phyloP scores from a whole-genome alignment of 2,888 invertebrate species.

The Andrena fulva region DNA sequence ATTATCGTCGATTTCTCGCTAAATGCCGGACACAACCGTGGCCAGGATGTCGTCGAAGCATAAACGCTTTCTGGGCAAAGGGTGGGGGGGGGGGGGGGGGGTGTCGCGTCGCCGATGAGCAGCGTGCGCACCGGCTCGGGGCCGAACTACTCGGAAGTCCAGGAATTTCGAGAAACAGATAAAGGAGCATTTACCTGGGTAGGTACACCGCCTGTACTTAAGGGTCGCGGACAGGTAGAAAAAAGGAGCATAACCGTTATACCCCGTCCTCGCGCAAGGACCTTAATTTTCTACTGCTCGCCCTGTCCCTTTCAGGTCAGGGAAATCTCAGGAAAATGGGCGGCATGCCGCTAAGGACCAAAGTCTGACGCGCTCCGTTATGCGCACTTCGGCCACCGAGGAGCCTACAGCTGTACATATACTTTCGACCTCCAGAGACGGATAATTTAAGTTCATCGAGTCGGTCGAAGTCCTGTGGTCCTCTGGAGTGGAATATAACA shows the following conservation, averaged over 20 bases:
- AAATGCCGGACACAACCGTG: neutral
- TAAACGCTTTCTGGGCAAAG: neutral
- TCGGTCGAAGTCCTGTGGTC: too few species aligned
- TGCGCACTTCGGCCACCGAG: neutral
- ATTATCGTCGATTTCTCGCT: constrained; percentile 44
- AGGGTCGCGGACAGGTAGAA: constrained; percentile 65
- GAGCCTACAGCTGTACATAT: neutral
- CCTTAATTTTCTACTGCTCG: constrained; percentile 7
- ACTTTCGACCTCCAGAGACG: too few species aligned
- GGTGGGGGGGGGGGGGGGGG: neutral
- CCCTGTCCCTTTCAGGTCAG: neutral
- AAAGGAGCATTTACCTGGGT: constrained; percentile 47
- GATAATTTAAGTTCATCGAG: too few species aligned
- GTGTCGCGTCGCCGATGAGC: neutral
- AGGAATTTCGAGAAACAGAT: constrained; percentile 47
- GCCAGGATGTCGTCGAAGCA: neutral
- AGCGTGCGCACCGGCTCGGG: neutral
- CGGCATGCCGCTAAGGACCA: neutral
- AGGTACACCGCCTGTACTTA: constrained; percentile 37
- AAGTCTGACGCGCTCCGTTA: neutral
- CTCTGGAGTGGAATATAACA: neutral
- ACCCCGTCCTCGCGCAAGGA: constrained; percentile 13
- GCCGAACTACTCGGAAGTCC: constrained; percentile 12
- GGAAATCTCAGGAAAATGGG: constrained; percentile 25
- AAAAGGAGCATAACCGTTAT: constrained; percentile 66